These are phyloP conservation scores for Cnemophilus loriae DNA, from an alignment of 2,113 vertebrate species.

Conservation along the genomic window DNA sequence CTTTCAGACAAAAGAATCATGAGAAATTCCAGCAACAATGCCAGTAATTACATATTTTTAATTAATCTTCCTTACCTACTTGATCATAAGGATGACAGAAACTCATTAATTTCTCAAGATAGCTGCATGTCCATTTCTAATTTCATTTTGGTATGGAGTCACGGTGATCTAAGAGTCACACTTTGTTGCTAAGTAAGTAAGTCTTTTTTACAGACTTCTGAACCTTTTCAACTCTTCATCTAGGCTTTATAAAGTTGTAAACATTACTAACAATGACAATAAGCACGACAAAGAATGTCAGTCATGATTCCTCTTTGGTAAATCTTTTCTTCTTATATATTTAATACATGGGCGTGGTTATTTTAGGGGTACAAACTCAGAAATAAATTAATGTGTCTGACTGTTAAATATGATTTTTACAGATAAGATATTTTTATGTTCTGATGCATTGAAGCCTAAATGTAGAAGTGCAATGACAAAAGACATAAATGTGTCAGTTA, in stretches of 20 bases:
- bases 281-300: background rate
- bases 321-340: background rate
- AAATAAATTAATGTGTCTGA: background rate
- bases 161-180: background rate
- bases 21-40: background rate
- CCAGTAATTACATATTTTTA: background rate
- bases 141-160: background rate
- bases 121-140: background rate
- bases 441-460: background rate
- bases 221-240: background rate
- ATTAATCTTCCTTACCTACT: background rate
- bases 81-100: background rate
- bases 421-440: background rate
- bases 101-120: background rate
- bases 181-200: background rate
- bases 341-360: fast-evolving
- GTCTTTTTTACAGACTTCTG: background rate
- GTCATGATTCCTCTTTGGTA: fast-evolving
- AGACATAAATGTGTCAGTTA: background rate
- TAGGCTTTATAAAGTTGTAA: background rate
- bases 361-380: background rate
- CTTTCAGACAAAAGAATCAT: background rate
- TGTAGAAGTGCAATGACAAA: background rate
- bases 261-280: background rate
- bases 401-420: background rate